Evolutionary conservation across 2,797 vertebrate genomes (phyloP).

Genomic region (Carduelis carduelis): DNA sequence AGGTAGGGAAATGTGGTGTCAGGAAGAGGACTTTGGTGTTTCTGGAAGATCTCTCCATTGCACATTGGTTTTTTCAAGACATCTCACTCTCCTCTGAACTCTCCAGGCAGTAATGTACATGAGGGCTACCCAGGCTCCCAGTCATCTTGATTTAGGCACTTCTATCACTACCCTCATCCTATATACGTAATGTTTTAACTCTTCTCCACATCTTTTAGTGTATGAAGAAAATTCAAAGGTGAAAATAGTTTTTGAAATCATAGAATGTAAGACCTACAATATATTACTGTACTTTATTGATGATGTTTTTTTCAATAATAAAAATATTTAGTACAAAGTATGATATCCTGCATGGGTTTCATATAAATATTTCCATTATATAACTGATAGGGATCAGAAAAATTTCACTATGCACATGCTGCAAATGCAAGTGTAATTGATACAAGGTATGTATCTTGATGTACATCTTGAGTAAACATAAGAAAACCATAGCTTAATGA

Average conservation of each 20-base stretch:
- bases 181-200: background rate
- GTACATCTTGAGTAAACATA: constrained; percentile 63
- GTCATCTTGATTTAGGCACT: background rate
- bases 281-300: background rate
- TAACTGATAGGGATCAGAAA: constrained; percentile 45
- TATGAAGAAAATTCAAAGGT: background rate
- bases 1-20: rapidly evolving
- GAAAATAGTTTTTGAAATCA: background rate
- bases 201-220: background rate
- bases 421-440: constrained; percentile 64
- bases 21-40: background rate
- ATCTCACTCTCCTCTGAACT: background rate
- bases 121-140: background rate
- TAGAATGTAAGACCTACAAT: background rate
- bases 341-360: background rate
- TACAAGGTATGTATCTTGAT: constrained; percentile 63
- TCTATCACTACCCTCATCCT: background rate
- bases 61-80: background rate
- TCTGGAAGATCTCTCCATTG: background rate
- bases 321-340: constrained; percentile 13
- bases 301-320: constrained; percentile 13
- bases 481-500: constrained; percentile 55
- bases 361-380: constrained; percentile 49
- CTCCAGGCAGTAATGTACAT: rapidly evolving
- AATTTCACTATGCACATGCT: constrained; percentile 47